Conservation (phyloP, 2,888 invertebrate genomes). For the Notodonta ziczac region DNA sequence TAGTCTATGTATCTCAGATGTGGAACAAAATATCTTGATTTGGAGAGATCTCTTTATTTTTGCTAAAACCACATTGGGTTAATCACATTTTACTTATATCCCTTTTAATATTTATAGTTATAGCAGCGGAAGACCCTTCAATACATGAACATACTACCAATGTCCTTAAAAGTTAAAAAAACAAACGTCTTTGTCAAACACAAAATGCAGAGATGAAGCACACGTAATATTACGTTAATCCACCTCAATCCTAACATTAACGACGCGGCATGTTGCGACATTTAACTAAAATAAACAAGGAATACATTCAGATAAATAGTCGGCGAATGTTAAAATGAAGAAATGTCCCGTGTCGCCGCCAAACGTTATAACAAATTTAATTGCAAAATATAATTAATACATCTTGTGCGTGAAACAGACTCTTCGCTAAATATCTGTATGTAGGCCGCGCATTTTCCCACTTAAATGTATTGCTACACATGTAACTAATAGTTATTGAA, state of each 20-base stretch:
- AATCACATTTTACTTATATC: too few species aligned
- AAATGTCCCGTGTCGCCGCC: conserved; percentile 72
- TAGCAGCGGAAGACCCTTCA: too few species aligned
- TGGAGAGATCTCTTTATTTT: too few species aligned
- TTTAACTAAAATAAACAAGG: conserved; percentile 64
- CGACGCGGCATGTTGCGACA: conserved; percentile 44
- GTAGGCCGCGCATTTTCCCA: conserved; percentile 36
- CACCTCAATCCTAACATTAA: conserved; percentile 28
- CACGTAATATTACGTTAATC: conserved; percentile 10
- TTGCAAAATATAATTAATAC: conserved; percentile 80
- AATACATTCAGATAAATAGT: conserved; percentile 61
- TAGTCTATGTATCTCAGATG: too few species aligned
- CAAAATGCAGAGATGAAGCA: conserved; percentile 4
- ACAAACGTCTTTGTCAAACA: not conserved
- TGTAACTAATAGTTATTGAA: not conserved
- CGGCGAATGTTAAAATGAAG: conserved; percentile 65
- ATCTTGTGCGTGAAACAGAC: conserved; percentile 56
- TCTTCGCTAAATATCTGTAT: conserved; percentile 58
- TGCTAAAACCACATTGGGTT: too few species aligned
- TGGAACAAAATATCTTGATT: too few species aligned
- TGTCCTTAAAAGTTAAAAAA: too few species aligned
- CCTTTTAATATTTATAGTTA: too few species aligned
- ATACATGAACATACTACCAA: too few species aligned
- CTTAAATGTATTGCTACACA: conserved; percentile 10
- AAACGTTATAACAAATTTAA: conserved; percentile 73